Evolutionary conservation across 2,113 vertebrate genomes (phyloP), one percentile per base, ranked within the genome.

Genomic region (Urocolius indicus): DNA sequence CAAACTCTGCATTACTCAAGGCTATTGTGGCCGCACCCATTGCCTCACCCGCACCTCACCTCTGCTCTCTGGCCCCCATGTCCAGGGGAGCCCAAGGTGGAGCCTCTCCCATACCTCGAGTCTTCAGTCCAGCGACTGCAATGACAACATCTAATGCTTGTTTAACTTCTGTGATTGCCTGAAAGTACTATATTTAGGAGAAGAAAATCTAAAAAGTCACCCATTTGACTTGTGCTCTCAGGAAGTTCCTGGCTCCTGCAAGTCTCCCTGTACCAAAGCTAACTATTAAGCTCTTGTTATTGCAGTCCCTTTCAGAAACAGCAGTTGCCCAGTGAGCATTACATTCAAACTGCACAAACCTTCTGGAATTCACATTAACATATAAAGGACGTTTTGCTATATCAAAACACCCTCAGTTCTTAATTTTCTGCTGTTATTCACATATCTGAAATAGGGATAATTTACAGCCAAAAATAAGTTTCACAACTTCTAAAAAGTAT

Each of bases 201-300:
- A 81, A 92, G 38, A 41, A 87, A 81, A 63, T 76, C 76, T 92
- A 59, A 82, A 89, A 91, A 78, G 36, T 82, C 95, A 74, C 34
- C 76, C 59, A 45, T 95, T 94, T 93, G 82, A 91, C 89, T 94
- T 87, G 62, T 63, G 57, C 57, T 91, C 45, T 84, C 29, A 94
- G 91, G 89, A 96, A 96, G 91, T 61, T 90, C 66, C 87, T 95
- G 96, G 93, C 95, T 96, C 96, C 96, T 34, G 18, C 3, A 27
- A 82, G 96, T 96, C 95, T 96, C 89, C 69, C 55, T 80, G 21
- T 84, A 96, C 89, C 85, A 79, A 84, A 94, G 54, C 81, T 95
- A 55, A 90, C 74, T 90, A 72, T 90, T 86, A 84, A 82, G 82
- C 20, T 74, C 75, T 83, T 96, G 92, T 96, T 97, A 83, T 93